phyloP scores from a whole-genome alignment of 2,113 vertebrate species.

The Himantopus leucocephalus region DNA sequence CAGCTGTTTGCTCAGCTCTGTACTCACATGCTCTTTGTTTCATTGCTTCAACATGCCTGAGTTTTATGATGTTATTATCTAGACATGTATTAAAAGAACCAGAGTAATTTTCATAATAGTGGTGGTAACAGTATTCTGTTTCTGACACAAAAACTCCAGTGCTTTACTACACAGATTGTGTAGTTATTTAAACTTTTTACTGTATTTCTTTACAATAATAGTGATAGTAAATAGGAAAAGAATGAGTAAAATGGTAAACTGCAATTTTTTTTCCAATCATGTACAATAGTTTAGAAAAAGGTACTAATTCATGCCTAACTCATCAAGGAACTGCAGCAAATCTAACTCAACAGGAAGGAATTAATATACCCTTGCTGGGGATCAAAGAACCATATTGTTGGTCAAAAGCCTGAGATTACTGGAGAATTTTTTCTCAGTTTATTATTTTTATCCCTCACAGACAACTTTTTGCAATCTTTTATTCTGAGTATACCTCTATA shows the following conservation, averaged over 20 bases:
- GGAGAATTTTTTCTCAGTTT: constrained; percentile 15
- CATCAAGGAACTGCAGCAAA: background rate
- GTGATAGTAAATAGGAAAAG: background rate
- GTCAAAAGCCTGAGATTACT: constrained; percentile 3
- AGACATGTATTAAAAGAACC: background rate
- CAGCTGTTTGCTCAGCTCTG: background rate
- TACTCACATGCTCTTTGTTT: background rate
- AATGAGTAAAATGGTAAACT: background rate
- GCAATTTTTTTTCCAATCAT: background rate
- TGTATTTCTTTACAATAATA: background rate
- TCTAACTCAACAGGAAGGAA: background rate
- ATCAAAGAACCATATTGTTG: constrained; percentile 6
- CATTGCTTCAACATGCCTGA: background rate
- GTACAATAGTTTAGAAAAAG: background rate
- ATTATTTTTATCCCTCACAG: constrained; percentile 5
- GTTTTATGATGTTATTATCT: background rate
- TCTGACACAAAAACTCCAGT: background rate
- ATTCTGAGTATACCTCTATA: constrained; percentile 13
- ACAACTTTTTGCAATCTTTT: constrained; percentile 24
- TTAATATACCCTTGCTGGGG: background rate
- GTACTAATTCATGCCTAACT: background rate
- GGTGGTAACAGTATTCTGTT: background rate
- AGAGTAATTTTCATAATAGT: background rate
- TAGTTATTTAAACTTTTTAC: background rate
- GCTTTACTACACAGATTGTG: background rate